Conservation (phyloP, 1,140 invertebrate species). For the Daktulosphaira vitifoliae region DNA sequence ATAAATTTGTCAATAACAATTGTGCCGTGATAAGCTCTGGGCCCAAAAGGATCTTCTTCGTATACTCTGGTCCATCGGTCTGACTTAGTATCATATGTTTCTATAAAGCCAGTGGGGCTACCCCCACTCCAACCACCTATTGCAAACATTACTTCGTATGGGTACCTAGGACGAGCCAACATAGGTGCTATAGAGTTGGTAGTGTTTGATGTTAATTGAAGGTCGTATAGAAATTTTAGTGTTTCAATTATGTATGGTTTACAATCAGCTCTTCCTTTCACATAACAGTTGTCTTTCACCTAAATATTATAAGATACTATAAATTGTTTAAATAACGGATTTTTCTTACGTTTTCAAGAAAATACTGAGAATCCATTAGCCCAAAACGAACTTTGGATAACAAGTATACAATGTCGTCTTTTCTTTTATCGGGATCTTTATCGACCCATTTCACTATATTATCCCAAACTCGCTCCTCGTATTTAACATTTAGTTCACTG, state of each 20-base stretch:
- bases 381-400: conserved; percentile 75
- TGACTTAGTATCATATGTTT: conserved; percentile 67
- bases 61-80: conserved; percentile 59
- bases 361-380: conserved; percentile 71
- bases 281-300: conserved; percentile 55
- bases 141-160: conserved; percentile 60
- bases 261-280: conserved; percentile 54
- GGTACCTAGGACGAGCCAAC: conserved; percentile 56
- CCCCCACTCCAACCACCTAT: conserved; percentile 69
- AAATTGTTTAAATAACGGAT: background rate
- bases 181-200: conserved; percentile 46
- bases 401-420: conserved; percentile 57
- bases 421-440: conserved; percentile 53
- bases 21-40: conserved; percentile 62
- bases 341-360: conserved; percentile 53
- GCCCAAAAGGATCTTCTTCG: conserved; percentile 53
- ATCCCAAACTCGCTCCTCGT: conserved; percentile 59
- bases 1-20: conserved; percentile 53
- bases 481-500: conserved; percentile 56
- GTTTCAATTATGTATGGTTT: conserved; percentile 65
- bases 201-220: conserved; percentile 53
- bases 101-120: conserved; percentile 60
- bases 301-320: too few relatives aligned
- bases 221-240: conserved; percentile 61
- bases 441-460: conserved; percentile 56